These are phyloP conservation scores for Drosophila ambigua DNA, from an alignment of 1,140 invertebrate genomes.

Conservation along the genomic window DNA sequence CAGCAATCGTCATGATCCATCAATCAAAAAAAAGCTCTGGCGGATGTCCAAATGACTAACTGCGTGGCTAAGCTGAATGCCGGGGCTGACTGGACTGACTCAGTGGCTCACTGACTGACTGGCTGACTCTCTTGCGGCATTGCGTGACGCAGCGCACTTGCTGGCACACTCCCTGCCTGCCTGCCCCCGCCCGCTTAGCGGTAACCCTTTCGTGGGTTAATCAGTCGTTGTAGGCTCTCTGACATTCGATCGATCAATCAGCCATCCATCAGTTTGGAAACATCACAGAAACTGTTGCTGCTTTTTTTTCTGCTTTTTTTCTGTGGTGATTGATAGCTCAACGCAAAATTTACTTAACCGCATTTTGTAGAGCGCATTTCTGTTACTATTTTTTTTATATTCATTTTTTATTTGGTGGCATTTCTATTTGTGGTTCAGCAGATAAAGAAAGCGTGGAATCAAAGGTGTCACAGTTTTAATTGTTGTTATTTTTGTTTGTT, in stretches of 20 bases:
- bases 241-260: constrained; percentile 80
- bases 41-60: constrained; percentile 64
- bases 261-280: constrained; percentile 67
- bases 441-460: constrained; percentile 43
- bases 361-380: constrained; percentile 44
- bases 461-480: constrained; percentile 27
- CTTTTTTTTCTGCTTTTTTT: constrained; percentile 3
- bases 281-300: constrained; percentile 24
- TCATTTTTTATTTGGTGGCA: too few species aligned
- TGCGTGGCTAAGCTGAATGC: too few species aligned
- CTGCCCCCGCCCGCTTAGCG: constrained; percentile 3
- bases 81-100: constrained; percentile 21
- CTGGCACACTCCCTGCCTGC: constrained; percentile 1
- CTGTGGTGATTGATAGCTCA: constrained; percentile 67
- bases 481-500: background rate
- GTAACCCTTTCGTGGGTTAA: constrained; percentile 47
- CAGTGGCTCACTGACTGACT: constrained; percentile 26
- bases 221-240: constrained; percentile 59
- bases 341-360: constrained; percentile 67
- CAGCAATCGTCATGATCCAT: constrained; percentile 65
- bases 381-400: constrained; percentile 1
- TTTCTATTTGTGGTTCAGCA: constrained; percentile 16
- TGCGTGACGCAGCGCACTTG: constrained; percentile 70
- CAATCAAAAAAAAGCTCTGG: constrained; percentile 63
- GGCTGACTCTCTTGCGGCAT: constrained; percentile 39